A percentile compares a stretch with the other conserved stretches of the same genome.
Conservation (phyloP, 2,888 invertebrate species). For the Orthonevra nobilis region DNA sequence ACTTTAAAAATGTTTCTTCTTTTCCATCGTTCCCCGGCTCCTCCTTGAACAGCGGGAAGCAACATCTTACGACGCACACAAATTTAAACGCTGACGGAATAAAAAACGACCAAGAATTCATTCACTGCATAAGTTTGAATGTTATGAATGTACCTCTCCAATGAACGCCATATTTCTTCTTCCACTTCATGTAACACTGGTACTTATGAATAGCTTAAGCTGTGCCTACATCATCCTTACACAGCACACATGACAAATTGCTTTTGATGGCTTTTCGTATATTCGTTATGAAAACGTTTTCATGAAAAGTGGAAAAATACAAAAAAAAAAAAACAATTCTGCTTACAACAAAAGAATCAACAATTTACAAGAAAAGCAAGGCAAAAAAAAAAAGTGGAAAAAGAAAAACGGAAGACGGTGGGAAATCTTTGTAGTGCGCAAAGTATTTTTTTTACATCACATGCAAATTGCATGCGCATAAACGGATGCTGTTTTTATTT, state of each 20-base stretch:
- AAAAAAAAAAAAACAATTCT: constrained; percentile 10
- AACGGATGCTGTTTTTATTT: constrained; percentile 24
- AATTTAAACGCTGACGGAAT: too few species aligned
- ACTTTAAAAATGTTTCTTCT: not conserved
- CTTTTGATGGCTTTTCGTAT: constrained; percentile 69
- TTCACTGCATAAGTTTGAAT: constrained; percentile 24
- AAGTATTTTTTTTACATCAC: constrained; percentile 36
- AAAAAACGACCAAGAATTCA: constrained; percentile 49
- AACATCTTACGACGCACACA: constrained; percentile 2
- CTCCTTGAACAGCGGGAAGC: not conserved
- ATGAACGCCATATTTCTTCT: constrained; percentile 40
- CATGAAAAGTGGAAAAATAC: constrained; percentile 4
- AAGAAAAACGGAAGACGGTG: constrained; percentile 46
- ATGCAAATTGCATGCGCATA: constrained; percentile 69
- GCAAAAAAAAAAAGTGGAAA: not conserved
- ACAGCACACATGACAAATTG: constrained; percentile 58
- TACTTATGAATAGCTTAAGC: constrained; percentile 62
- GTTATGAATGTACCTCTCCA: constrained; percentile 34
- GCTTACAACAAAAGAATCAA: constrained; percentile 59
- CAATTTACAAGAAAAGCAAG: constrained; percentile 44
- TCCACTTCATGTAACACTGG: constrained; percentile 50
- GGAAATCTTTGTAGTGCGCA: constrained; percentile 51
- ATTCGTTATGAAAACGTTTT: constrained; percentile 62
- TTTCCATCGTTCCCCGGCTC: not conserved
- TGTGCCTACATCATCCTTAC: constrained; percentile 45